A percentile compares a stretch with the other conserved stretches of the same genome.
These are phyloP conservation scores for Okamejei kenojei DNA, from an alignment of 2,797 vertebrate species.

Conservation along the genomic window DNA sequence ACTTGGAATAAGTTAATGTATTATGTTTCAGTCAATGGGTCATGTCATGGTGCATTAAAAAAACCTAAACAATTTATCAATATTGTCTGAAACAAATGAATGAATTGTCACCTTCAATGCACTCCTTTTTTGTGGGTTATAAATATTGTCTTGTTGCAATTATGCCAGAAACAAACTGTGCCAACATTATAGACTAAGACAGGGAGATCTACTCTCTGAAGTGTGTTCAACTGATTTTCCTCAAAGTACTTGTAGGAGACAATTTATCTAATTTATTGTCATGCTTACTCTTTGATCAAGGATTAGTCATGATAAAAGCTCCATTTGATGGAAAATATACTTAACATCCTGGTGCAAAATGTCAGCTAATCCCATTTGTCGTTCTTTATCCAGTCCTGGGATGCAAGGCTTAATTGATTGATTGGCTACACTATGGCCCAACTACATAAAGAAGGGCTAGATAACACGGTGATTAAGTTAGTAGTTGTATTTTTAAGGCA, in stretches of 20 bases:
- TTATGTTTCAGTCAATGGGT: background rate
- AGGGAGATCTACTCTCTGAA: background rate
- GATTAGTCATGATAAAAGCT: background rate
- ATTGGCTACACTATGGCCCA: background rate
- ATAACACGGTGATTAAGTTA: too few relatives aligned
- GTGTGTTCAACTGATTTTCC: background rate
- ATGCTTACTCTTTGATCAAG: background rate
- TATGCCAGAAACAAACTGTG: background rate
- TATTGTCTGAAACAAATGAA: background rate
- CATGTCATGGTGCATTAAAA: background rate
- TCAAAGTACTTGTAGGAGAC: background rate
- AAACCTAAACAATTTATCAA: background rate
- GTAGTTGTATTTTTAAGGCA: too few relatives aligned
- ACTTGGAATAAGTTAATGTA: too few relatives aligned
- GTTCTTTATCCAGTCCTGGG: background rate
- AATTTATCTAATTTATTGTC: slow-evolving; percentile 22
- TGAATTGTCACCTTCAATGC: background rate
- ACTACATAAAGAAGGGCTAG: too few relatives aligned
- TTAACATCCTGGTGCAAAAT: background rate
- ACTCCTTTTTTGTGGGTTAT: background rate
- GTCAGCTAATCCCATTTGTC: background rate
- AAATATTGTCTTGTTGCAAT: background rate
- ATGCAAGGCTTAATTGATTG: background rate
- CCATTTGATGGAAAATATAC: background rate
- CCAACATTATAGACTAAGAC: background rate